A percentile compares a stretch with the other conserved stretches of the same genome.
Conservation (phyloP, 2,113 vertebrate genomes). For the Tachysurus vachellii region DNA sequence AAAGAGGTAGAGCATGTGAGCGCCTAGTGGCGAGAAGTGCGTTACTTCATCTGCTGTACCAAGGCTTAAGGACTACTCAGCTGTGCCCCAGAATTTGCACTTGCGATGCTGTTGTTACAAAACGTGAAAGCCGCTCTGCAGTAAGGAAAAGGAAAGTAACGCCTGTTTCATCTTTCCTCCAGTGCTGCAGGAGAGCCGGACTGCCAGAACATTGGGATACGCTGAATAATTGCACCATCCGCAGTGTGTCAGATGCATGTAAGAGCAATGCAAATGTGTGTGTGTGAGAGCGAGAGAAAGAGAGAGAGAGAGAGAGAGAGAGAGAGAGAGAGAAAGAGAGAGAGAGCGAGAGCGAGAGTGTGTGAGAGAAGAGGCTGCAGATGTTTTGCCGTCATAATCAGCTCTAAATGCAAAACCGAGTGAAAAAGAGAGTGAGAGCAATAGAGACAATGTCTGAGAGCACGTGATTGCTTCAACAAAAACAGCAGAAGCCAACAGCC, state of each 20-base stretch:
- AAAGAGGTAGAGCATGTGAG: constrained; percentile 16
- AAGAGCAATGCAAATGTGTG: constrained; percentile 28
- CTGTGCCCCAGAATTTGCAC: not conserved
- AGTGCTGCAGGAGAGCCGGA: constrained; percentile 9
- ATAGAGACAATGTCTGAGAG: not conserved
- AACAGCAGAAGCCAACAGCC: constrained; percentile 36
- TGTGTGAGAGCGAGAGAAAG: not conserved
- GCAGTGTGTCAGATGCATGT: constrained; percentile 27
- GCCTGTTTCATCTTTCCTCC: not conserved
- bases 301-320: not conserved
- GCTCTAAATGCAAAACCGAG: constrained; percentile 28
- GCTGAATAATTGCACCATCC: constrained; percentile 29
- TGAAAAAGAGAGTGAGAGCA: constrained; percentile 12
- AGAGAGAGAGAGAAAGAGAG: not conserved
- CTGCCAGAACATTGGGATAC: constrained; percentile 6
- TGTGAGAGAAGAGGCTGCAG: constrained; percentile 1
- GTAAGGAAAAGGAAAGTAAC: not conserved
- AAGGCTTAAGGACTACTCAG: not conserved
- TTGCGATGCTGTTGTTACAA: not conserved
- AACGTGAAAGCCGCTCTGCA: not conserved
- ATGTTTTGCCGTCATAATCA: constrained; percentile 26
- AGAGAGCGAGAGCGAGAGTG: not conserved
- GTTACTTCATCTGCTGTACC: constrained; percentile 17
- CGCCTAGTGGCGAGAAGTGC: constrained; percentile 22
- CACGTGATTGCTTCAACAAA: constrained; percentile 38